Base-by-base conservation (phyloP, 2,888 invertebrate species). In the Caenorhabditis plicata region DNA sequence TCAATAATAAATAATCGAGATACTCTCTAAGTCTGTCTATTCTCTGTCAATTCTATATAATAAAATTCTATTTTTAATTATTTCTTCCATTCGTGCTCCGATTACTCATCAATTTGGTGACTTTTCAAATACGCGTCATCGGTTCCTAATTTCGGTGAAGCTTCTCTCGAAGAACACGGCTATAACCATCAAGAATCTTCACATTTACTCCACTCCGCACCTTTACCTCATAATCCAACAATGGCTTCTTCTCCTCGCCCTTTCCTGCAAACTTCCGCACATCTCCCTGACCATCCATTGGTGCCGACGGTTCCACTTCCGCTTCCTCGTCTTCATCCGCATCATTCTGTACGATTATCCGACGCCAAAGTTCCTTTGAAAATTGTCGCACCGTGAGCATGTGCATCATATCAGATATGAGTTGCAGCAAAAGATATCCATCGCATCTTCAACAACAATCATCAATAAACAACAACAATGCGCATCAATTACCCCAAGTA, bases 401-500 rank as follows among this genome's bases (percentile, higher is more conserved):
- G 22, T 29, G 29, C 19, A 31, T 15, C 29, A 31, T 42, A 31
- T 42, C 58, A 26, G 52, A 42, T n/a, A 48, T 33, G 35, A 39
- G 45, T 32, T 58, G 46, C 1, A 52, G 41, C 1, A 58, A 45
- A 9, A 58, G 41, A 20, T 39, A 58, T 19, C 58, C 58, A 20
- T 58, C 58, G 39, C 45, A 52, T 39, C 48, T 48, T n/a, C 13
- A 47, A 26, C 3, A 22, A 5, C 15, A 41, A n/a, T 29, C 4
- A 19, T 36, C 7, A 40, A 9, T 7, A 22, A 13, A 25, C n/a
- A 13, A 13, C 9, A 11, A 23, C 3, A 23, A 40, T 8, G 5
- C 8, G 26, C 11, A 23, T 4, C 26, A 25, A 19, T 27, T 29
- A 48, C 35, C 52, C 58, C 25, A 58, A 44, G 25, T 52, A 58